phyloP scores from a whole-genome alignment of 2,113 vertebrate species.

The Salvelinus fontinalis region DNA sequence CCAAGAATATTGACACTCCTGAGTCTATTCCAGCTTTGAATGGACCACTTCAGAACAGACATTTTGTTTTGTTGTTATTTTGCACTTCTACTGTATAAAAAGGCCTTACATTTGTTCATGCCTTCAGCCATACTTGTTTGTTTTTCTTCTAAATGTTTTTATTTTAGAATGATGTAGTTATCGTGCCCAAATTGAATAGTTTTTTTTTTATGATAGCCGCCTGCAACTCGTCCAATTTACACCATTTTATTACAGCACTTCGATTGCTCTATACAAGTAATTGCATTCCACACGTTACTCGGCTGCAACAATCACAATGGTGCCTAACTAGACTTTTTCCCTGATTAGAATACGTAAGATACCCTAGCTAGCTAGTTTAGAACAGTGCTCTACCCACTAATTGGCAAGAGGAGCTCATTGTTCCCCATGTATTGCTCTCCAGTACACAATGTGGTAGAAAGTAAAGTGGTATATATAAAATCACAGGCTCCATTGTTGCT shows the following conservation, averaged over 20 bases:
- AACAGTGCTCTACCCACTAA: slow-evolving; percentile 55
- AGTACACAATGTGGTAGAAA: slow-evolving; percentile 47
- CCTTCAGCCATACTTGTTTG: slow-evolving; percentile 50
- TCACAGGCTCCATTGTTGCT: slow-evolving; percentile 30
- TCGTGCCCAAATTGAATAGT: slow-evolving; percentile 60
- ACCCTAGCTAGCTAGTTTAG: slow-evolving; percentile 54
- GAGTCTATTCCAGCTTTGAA: slow-evolving; percentile 59
- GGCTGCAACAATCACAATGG: slow-evolving; percentile 74
- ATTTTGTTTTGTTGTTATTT: slow-evolving; percentile 59
- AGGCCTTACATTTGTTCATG: slow-evolving; percentile 84
- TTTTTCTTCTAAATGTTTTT: slow-evolving; percentile 20
- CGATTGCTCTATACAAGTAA: slow-evolving; percentile 53
- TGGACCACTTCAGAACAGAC: slow-evolving; percentile 75
- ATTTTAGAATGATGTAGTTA: slow-evolving; percentile 41
- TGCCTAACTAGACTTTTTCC: slow-evolving; percentile 74
- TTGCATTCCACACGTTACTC: slow-evolving; percentile 73
- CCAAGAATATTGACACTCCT: slow-evolving; percentile 64
- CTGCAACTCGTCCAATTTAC: slow-evolving; percentile 43
- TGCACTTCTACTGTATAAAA: slow-evolving; percentile 71
- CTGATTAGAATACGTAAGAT: slow-evolving; percentile 41
- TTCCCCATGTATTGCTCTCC: slow-evolving; percentile 53
- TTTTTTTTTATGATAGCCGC: slow-evolving; percentile 32
- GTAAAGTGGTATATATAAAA: slow-evolving; percentile 38
- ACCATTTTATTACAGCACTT: slow-evolving; percentile 50
- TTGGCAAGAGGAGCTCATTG: slow-evolving; percentile 40